Percentiles rank a stretch among this genome's conserved stretches.
Evolutionary conservation across 2,797 vertebrate genomes (phyloP).

Genomic region (Smutsia gigantea): DNA sequence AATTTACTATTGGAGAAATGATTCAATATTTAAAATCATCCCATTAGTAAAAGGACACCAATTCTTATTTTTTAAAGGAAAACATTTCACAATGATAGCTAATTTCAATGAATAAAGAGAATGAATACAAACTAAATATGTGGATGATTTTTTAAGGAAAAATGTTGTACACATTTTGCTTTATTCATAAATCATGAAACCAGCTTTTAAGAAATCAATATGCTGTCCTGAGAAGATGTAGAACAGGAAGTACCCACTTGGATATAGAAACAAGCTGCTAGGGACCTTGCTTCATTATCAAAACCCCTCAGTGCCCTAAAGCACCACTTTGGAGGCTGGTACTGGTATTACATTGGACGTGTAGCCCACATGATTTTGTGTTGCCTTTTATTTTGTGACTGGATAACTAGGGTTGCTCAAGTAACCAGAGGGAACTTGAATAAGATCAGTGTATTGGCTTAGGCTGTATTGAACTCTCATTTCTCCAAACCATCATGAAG

Average conservation of each 20-base stretch:
- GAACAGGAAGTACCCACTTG: not conserved
- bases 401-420: not conserved
- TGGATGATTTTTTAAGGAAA: not conserved
- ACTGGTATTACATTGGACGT: not conserved
- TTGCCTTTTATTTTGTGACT: not conserved
- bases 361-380: not conserved
- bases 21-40: not conserved
- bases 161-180: not conserved
- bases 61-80: not conserved
- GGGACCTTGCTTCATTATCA: not conserved
- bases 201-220: not conserved
- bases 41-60: not conserved
- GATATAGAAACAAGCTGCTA: not conserved
- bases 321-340: not conserved
- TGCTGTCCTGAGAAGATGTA: not conserved
- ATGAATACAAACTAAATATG: not conserved
- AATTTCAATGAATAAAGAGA: conserved; percentile 13
- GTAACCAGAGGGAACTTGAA: not conserved
- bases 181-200: not conserved
- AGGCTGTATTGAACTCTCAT: not conserved
- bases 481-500: not conserved
- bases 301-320: not conserved
- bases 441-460: not conserved
- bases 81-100: not conserved
- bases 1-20: not conserved